These are phyloP conservation scores for Campylomormyrus tamandua DNA, from an alignment of 2,113 vertebrate genomes.

Conservation along the genomic window DNA sequence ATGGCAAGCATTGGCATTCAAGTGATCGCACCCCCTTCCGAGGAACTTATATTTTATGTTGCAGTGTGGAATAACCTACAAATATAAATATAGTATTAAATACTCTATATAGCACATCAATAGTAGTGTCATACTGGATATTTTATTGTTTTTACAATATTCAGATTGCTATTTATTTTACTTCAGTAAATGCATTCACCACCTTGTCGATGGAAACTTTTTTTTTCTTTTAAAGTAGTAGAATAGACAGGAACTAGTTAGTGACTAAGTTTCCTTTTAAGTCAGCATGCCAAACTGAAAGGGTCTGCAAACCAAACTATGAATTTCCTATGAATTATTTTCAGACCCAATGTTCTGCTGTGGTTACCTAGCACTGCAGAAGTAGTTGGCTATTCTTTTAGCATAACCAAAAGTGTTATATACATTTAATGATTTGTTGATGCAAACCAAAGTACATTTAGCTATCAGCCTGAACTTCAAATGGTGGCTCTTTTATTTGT, in stretches of 20 bases:
- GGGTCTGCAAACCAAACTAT: neutral
- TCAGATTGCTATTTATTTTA: neutral
- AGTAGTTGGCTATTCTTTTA: neutral
- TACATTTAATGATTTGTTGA: neutral
- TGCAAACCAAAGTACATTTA: neutral
- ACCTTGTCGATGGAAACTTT: neutral
- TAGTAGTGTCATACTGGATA: neutral
- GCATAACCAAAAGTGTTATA: neutral
- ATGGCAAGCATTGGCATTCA: neutral
- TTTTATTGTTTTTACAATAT: neutral
- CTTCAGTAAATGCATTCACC: neutral
- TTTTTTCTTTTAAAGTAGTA: neutral
- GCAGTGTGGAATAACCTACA: neutral
- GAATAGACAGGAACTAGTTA: neutral
- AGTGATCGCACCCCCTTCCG: neutral
- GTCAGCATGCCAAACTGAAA: neutral
- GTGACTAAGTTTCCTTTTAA: neutral
- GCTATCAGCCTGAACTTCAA: neutral
- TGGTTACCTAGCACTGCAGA: neutral
- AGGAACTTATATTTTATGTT: neutral
- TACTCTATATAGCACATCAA: neutral
- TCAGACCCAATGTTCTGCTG: neutral
- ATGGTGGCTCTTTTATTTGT: neutral
- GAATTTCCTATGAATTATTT: neutral
- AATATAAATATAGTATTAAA: neutral